Evolutionary conservation across 2,888 invertebrate species (phyloP).

Genomic region (Tolmerus cingulatus): DNA sequence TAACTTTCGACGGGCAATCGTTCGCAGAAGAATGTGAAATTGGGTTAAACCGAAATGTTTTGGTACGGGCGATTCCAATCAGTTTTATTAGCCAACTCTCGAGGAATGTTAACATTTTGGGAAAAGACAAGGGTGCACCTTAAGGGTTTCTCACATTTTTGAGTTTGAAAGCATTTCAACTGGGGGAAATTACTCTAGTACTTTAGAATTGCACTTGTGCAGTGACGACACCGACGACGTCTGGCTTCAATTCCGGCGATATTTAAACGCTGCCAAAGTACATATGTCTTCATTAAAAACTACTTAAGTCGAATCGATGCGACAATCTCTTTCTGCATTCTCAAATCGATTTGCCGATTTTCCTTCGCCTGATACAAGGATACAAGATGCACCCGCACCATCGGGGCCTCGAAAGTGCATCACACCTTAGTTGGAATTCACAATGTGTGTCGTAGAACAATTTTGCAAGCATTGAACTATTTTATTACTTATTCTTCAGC

Average conservation of each 20-base stretch:
- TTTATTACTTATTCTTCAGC: background rate
- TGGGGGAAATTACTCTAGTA: background rate
- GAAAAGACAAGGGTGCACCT: background rate
- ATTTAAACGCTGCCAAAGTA: constrained; percentile 1
- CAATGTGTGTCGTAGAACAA: background rate
- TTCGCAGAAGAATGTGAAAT: constrained; percentile 11
- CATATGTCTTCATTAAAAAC: constrained; percentile 37
- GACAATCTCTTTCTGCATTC: constrained; percentile 12
- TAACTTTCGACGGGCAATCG: constrained; percentile 6
- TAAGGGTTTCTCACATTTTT: background rate
- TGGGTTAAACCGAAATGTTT: constrained; percentile 32
- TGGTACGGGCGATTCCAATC: constrained; percentile 30
- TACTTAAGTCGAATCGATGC: constrained; percentile 15
- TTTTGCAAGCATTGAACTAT: background rate
- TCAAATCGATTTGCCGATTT: background rate
- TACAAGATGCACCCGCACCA: background rate
- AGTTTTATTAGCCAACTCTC: constrained; percentile 21
- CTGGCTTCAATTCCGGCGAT: background rate
- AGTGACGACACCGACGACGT: background rate
- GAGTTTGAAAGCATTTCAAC: background rate
- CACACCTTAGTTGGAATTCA: background rate
- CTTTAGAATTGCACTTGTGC: background rate
- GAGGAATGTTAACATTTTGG: constrained; percentile 3
- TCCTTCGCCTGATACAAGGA: background rate
- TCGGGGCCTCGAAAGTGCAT: background rate